These are phyloP conservation scores for Pheosia tremula DNA, from an alignment of 2,888 invertebrate genomes.

Conservation along the genomic window DNA sequence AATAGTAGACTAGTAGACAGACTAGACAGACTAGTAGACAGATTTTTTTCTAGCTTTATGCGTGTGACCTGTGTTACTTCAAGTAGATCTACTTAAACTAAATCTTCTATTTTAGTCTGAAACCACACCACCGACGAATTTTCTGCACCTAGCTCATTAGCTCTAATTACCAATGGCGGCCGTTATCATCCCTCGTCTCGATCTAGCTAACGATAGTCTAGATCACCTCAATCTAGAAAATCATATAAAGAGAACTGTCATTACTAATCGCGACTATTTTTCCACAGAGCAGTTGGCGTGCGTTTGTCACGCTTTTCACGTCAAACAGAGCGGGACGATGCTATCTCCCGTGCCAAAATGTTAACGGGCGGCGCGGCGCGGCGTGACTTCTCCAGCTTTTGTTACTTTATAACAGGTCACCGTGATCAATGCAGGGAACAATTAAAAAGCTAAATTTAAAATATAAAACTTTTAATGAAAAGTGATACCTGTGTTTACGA, in stretches of 20 bases:
- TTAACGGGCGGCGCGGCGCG: slow-evolving; percentile 27
- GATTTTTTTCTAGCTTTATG: too few species aligned
- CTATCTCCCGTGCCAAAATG: slow-evolving; percentile 60
- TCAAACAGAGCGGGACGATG: slow-evolving; percentile 74
- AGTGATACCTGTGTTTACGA: background rate
- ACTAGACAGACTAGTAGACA: too few species aligned
- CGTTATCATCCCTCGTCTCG: too few species aligned
- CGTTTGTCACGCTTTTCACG: slow-evolving; percentile 76
- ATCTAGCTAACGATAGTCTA: slow-evolving; percentile 3
- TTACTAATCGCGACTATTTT: slow-evolving; percentile 44
- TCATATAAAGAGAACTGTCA: slow-evolving; percentile 31
- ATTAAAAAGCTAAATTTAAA: background rate
- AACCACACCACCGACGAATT: too few species aligned
- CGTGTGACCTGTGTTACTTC: too few species aligned
- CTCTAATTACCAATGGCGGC: background rate
- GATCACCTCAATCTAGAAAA: slow-evolving; percentile 8
- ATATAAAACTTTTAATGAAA: background rate
- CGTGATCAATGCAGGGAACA: background rate
- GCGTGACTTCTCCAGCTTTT: slow-evolving; percentile 10
- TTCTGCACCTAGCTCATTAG: too few species aligned
- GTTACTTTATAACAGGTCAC: slow-evolving; percentile 1
- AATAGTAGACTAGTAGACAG: too few species aligned
- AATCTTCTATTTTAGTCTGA: too few species aligned
- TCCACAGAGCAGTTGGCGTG: slow-evolving; percentile 42
- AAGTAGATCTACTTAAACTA: too few species aligned